These are phyloP conservation scores for Toxotes lorentzi DNA, from an alignment of 2,797 vertebrate species.

Conservation along the genomic window DNA sequence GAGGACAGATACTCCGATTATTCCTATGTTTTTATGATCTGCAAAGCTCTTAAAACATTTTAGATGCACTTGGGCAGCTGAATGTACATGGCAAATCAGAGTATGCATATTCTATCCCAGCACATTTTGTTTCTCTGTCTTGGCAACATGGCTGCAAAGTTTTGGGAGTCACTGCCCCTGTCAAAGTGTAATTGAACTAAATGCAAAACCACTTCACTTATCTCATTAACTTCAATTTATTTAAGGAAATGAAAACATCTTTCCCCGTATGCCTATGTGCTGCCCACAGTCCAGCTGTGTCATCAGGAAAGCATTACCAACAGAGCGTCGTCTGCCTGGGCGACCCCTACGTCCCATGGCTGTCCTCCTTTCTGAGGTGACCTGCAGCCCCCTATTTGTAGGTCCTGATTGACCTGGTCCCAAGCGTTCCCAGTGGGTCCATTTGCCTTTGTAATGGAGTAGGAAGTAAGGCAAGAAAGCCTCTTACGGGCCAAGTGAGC, in stretches of 20 bases:
- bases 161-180: not conserved
- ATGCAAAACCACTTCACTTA: conserved; percentile 10
- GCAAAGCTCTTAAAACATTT: conserved; percentile 37
- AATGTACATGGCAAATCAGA: conserved; percentile 17
- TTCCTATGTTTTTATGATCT: conserved; percentile 27
- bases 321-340: conserved; percentile 63
- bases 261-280: not conserved
- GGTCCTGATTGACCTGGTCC: conserved; percentile 44
- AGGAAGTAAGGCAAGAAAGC: conserved; percentile 74
- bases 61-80: conserved; percentile 13
- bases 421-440: conserved; percentile 42
- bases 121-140: conserved; percentile 1
- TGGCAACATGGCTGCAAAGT: not conserved
- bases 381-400: conserved; percentile 46
- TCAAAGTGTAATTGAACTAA: conserved; percentile 24
- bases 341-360: conserved; percentile 71
- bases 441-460: conserved; percentile 59
- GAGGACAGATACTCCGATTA: conserved; percentile 13
- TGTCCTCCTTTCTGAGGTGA: conserved; percentile 52
- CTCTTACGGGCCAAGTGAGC: conserved; percentile 74
- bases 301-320: conserved; percentile 78
- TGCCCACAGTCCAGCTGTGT: conserved; percentile 15
- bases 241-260: not conserved
- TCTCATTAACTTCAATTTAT: not conserved
- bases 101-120: conserved; percentile 9